Percentiles rank a stretch among this genome's conserved stretches.
Conservation (phyloP, 2,797 vertebrate genomes). For the Enteromius thamalakanensis region DNA sequence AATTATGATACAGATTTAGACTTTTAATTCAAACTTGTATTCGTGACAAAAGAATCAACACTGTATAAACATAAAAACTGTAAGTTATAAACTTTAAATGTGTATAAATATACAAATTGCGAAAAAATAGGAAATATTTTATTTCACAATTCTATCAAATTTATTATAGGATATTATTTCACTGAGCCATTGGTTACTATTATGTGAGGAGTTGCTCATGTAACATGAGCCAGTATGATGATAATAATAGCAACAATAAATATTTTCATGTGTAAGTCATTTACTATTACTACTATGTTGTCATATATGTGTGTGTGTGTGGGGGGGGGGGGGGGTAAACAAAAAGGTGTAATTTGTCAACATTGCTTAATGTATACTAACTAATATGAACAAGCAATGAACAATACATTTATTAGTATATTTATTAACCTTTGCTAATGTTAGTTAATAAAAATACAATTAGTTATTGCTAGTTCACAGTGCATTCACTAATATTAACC, state of each 20-base stretch:
- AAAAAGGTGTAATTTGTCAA: too few species aligned
- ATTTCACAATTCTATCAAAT: not conserved
- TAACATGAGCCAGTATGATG: not conserved
- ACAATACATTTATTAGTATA: not conserved
- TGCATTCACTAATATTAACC: not conserved
- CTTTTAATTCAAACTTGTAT: not conserved
- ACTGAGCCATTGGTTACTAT: not conserved
- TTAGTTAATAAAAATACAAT: not conserved
- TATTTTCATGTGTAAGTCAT: not conserved
- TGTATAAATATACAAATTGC: not conserved
- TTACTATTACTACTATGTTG: not conserved
- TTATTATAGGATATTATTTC: not conserved
- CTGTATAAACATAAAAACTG: not conserved
- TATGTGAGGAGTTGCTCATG: not conserved
- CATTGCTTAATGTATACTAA: too few species aligned
- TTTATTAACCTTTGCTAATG: not conserved
- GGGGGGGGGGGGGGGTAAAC: too few species aligned
- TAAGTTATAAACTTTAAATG: not conserved
- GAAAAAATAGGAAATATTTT: accelerated
- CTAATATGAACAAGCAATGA: too few species aligned
- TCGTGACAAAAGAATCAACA: not conserved
- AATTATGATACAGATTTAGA: not conserved
- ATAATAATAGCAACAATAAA: not conserved
- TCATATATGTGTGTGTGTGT: too few species aligned
- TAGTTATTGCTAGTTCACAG: not conserved